phyloP scores from a whole-genome alignment of 53 echinoderm and acorn worm species.

The Pentamera pediparva region DNA sequence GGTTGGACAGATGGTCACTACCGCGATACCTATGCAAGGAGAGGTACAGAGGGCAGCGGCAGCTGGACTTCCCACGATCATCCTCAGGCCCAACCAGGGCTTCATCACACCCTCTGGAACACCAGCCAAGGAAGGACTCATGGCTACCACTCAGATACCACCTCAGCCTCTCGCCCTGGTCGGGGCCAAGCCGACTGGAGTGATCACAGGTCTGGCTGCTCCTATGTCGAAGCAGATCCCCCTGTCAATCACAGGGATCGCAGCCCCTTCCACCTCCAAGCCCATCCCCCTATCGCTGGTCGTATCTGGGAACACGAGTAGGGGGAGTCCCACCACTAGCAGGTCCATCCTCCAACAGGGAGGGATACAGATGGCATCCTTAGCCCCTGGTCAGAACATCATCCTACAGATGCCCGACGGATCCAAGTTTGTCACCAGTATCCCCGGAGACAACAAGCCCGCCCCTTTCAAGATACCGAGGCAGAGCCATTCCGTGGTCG shows the following conservation, averaged over 20 bases:
- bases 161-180: not conserved
- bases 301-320: not conserved
- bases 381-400: constrained; percentile 52
- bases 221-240: not conserved
- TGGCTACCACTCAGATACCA: not conserved
- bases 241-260: too few species aligned
- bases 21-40: too few species aligned
- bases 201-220: constrained; percentile 3
- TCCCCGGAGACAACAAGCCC: constrained; percentile 30
- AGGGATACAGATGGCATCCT: not conserved
- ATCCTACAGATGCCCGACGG: constrained; percentile 92
- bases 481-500: not conserved
- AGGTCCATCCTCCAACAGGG: constrained; percentile 12
- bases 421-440: constrained; percentile 66
- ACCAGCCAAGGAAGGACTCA: not conserved
- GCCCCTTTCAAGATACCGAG: not conserved
- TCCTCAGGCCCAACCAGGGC: not conserved
- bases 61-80: constrained; percentile 16
- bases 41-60: constrained; percentile 10
- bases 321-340: not conserved
- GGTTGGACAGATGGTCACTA: too few species aligned
- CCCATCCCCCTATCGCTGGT: constrained; percentile 24
- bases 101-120: not conserved
- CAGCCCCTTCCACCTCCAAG: not conserved
- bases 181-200: not conserved